phyloP scores from a whole-genome alignment of 23 tunicate genomes.

The Corella eumyota region DNA sequence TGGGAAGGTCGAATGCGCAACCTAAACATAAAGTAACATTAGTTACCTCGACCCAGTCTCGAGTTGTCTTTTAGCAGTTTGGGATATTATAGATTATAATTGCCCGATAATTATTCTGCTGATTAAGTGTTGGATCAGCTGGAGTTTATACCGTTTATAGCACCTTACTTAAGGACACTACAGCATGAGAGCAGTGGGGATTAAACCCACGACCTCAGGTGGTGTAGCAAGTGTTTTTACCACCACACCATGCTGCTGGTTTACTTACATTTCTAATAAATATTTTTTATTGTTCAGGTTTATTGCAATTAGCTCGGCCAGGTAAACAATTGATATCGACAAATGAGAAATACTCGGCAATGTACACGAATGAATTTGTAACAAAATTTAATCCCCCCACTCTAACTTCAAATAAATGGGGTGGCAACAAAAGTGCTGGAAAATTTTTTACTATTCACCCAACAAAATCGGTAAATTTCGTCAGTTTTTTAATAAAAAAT shows the following conservation, averaged over 20 bases:
- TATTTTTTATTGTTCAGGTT: not conserved
- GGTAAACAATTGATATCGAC: slow-evolving; percentile 59
- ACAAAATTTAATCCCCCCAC: slow-evolving; percentile 71
- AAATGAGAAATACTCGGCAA: slow-evolving; percentile 23
- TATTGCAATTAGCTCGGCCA: slow-evolving; percentile 34
- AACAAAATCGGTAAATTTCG: slow-evolving; percentile 10
- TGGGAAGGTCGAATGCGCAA: too few relatives aligned
- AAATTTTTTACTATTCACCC: slow-evolving; percentile 64
- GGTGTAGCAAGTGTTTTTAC: too few relatives aligned
- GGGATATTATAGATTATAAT: too few relatives aligned
- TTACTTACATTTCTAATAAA: not conserved
- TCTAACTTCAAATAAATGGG: slow-evolving; percentile 57
- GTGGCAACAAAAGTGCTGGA: slow-evolving; percentile 76
- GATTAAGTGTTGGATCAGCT: not conserved
- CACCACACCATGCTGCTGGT: too few relatives aligned
- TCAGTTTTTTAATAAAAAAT: not conserved
- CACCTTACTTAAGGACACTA: too few relatives aligned
- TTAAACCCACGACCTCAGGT: too few relatives aligned
- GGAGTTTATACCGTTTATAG: too few relatives aligned
- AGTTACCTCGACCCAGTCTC: too few relatives aligned
- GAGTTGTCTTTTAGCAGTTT: too few relatives aligned
- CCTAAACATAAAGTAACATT: too few relatives aligned
- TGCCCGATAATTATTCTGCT: too few relatives aligned
- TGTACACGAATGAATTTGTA: slow-evolving; percentile 59
- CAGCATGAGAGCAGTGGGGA: too few relatives aligned